Conservation (phyloP, 2,113 vertebrate species). For the Ailurus styani region DNA sequence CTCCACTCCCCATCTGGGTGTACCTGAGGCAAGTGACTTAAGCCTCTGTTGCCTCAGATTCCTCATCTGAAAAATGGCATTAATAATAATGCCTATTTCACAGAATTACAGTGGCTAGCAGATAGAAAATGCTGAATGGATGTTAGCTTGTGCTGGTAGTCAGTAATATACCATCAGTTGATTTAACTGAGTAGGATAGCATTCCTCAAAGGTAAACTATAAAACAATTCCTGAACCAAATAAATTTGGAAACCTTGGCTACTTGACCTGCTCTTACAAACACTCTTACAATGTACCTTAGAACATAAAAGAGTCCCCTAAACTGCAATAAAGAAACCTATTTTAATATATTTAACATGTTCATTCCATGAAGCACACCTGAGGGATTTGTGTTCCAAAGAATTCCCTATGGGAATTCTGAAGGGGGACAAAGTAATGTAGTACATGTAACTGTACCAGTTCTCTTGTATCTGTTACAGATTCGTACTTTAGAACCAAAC, state of each 20-base stretch:
- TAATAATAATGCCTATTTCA: not conserved
- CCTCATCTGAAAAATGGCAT: not conserved
- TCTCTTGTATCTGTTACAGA: not conserved
- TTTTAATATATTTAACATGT: constrained; percentile 19
- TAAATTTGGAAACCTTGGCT: not conserved
- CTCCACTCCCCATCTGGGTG: not conserved
- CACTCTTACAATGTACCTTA: not conserved
- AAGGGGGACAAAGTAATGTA: not conserved
- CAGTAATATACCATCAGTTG: not conserved
- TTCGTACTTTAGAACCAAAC: not conserved
- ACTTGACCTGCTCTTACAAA: not conserved
- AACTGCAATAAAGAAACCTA: not conserved
- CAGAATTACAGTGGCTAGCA: not conserved
- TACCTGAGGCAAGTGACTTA: not conserved
- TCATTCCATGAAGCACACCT: not conserved
- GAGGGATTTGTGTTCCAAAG: not conserved
- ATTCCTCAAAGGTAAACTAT: not conserved
- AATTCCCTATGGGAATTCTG: not conserved
- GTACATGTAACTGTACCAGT: not conserved
- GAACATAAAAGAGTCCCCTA: not conserved
- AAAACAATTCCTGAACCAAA: not conserved
- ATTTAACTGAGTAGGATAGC: not conserved
- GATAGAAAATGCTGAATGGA: not conserved
- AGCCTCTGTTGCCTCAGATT: not conserved
- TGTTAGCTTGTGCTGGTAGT: not conserved